Base-by-base conservation (phyloP, 2,888 invertebrate species). In the Heteromurus nitidus region DNA sequence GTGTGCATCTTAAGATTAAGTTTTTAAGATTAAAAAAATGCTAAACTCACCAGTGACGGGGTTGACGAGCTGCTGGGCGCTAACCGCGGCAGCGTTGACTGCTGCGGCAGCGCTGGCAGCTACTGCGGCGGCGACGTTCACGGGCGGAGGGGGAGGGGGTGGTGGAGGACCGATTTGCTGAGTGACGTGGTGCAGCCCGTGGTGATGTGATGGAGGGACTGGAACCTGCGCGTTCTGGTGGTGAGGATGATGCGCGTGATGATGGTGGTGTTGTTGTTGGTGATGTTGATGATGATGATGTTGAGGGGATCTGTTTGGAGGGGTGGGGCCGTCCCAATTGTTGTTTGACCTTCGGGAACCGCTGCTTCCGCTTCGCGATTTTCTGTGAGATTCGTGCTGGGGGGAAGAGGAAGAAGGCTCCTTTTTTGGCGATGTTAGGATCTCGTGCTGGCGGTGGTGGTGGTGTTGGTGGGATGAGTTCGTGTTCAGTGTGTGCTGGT, bases 41-140 rank as follows among this genome's bases (percentile, higher is more conserved):
- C n/a, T 44, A n/a, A 44, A 62, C 74, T 77, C 36, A 69, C 74
- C 81, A 3, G 82, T 76, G 26, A 64, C 72, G 18, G 82, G 72
- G 26, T 82, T 82, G 26, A 77, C 77, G 11, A 82, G 76, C 30
- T 77, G 77, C 30, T 76, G 70, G 9, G 82, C 77, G 24, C 42
- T 75, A 7, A 76, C 79, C 60, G 80, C 81, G 11, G 81, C 83
- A 18, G 82, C 82, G 67, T 58, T 82, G 65, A 79, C 82, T 13
- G 82, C 83, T 7, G 86, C 83, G 5, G 85, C 76, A 7, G 76
- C 76, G 16, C n/a, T 18, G 3, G 76, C 86, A 30, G 85, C 80
- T 20, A 85, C 86, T 31, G 85, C 87, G n/a, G 85, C 87, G 24
- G 85, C 84, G 53, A 87, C 82, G 68, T 87, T 85, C 20, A 84